Percentiles rank a stretch among this genome's conserved stretches.
These are phyloP conservation scores for Orthonychiurus folsomi DNA, from an alignment of 2,888 invertebrate genomes.

Conservation along the genomic window DNA sequence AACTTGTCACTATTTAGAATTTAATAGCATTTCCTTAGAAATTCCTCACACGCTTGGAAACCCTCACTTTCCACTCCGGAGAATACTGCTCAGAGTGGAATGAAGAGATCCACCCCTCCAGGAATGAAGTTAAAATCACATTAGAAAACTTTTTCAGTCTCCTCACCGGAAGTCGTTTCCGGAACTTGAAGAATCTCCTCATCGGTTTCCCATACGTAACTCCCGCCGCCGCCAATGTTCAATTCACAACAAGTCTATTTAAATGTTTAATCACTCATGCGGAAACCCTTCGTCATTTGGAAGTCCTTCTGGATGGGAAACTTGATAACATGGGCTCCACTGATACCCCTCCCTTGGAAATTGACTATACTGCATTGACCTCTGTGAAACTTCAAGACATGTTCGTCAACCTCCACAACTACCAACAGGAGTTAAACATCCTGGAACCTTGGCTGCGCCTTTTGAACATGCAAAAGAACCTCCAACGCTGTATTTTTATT, in stretches of 20 bases:
- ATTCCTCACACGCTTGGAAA: neutral
- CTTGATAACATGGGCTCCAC: neutral
- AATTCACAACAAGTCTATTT: neutral
- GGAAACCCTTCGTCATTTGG: neutral
- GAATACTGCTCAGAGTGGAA: neutral
- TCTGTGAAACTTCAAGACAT: neutral
- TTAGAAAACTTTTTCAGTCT: neutral
- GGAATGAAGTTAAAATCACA: neutral
- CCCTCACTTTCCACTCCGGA: neutral
- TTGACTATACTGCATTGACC: neutral
- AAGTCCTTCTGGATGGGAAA: neutral
- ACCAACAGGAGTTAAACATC: neutral
- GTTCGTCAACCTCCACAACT: neutral
- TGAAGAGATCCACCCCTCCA: neutral
- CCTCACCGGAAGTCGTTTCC: neutral
- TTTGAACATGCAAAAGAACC: neutral
- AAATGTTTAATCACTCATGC: neutral
- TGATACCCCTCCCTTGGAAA: neutral
- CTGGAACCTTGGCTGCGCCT: neutral
- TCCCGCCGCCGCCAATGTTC: neutral
- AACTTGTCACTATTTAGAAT: neutral
- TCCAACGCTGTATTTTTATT: neutral
- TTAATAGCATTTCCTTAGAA: neutral
- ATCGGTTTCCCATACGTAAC: neutral
- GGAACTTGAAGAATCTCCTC: neutral